Evolutionary conservation across 2,113 vertebrate species (phyloP), one percentile per base, ranked within the genome.

Genomic region (Guaruba guarouba): DNA sequence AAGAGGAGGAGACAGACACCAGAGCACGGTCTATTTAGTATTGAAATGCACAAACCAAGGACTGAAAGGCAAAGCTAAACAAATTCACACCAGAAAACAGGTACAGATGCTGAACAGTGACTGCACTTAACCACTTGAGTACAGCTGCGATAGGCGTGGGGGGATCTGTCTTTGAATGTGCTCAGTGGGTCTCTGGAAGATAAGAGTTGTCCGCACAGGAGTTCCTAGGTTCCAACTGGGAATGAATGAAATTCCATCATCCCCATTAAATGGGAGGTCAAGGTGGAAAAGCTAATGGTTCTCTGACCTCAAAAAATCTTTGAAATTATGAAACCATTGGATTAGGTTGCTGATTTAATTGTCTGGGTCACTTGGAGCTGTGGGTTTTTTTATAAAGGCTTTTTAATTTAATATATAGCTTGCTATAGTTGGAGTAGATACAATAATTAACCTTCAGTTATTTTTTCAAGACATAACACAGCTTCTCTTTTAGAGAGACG

Each of bases 311-410:
- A 86, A 93, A 94, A 95, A 71, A 94, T 88, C 73, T 95, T 71
- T 86, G 76, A 92, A 95, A 96, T 95, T 93, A 86, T 78, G 73
- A 83, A 95, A 96, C 82, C 11, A 37, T 90, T 97, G 94, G 49
- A 81, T 86, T 77, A 86, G 64, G 51, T 75, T 93, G 55, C 61
- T 92, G 57, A 93, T 82, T 43, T 94, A 96, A 90, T 94, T 90
- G 75, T 90, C 85, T 14, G 2, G 69, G 73, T 95, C 92, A 93
- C 35, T 90, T 80, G 28, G 37, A 93, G 43, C 80, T 69, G 59
- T 66, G 35, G n/a, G 13, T 0, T 2, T 59, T 90, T 76, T 82
- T 59, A 74, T 39, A 49, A 3, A 44, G 17, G 43, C 20, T 86
- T 92, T 88, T 95, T 37, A 81, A 91, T 69, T 79, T 90, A 85